Percentiles rank a stretch among this genome's conserved stretches.
These are phyloP conservation scores for Calidris pugnax DNA, from an alignment of 2,113 vertebrate species.

Conservation along the genomic window DNA sequence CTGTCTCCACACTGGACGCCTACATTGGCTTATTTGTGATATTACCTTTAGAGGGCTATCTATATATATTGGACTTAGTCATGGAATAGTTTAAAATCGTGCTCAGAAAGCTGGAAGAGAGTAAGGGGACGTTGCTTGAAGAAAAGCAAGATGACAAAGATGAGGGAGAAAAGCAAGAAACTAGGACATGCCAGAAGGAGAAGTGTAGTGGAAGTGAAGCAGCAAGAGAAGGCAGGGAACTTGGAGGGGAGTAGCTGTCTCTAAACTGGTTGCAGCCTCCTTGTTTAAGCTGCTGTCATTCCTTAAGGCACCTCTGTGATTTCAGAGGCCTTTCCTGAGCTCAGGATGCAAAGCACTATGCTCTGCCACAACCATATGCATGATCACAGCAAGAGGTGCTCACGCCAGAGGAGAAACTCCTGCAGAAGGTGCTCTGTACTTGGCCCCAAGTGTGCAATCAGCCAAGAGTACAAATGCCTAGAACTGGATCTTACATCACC, in stretches of 20 bases:
- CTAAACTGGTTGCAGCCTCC: background rate
- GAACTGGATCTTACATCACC: background rate
- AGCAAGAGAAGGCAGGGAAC: background rate
- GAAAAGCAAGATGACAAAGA: background rate
- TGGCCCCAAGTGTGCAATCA: background rate
- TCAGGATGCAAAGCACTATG: background rate
- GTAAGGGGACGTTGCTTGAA: background rate
- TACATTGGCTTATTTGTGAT: background rate
- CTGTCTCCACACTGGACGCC: background rate
- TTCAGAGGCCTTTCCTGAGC: background rate
- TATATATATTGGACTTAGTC: background rate
- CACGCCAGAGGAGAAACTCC: background rate
- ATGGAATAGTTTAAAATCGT: background rate
- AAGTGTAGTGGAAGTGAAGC: background rate
- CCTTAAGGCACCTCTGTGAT: background rate
- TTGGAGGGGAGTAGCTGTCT: background rate
- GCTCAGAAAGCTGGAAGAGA: background rate
- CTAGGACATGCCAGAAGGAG: background rate
- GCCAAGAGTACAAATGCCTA: background rate
- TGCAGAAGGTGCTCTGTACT: background rate
- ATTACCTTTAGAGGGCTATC: background rate
- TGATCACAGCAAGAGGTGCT: background rate
- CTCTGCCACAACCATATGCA: background rate
- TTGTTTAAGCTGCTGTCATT: background rate
- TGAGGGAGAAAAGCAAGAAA: background rate